Base-by-base conservation (phyloP, 2,113 vertebrate species). In the Podarcis muralis region DNA sequence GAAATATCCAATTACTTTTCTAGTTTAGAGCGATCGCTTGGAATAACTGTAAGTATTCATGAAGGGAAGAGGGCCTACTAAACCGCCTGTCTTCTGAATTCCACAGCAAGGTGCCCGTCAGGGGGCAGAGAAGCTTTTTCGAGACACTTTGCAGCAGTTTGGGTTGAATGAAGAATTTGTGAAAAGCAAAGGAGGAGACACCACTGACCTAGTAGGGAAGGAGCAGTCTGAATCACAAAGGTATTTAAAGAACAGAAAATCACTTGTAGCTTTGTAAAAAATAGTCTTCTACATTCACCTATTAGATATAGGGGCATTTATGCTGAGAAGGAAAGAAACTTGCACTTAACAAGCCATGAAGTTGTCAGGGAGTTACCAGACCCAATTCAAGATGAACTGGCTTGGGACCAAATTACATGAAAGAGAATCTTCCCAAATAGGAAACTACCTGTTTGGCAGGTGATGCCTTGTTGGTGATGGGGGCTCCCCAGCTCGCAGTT, bases 111-210 rank as follows among this genome's bases (percentile, higher is more conserved):
- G 96, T 88, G 98, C 98, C 62, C 96, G 96, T 88, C 97, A 94
- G 84, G 97, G 90, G 65, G 98, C 97, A 75, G 98, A 99, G 92
- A 97, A 95, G 86, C 94, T 85, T 13, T 99, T 98, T 93, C 98
- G 95, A 88, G 93, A 93, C 40, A 96, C 97, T 25, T 96, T 99
- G 87, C 95, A 93, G 93, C 96, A 97, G 91, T 97, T 92, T 0
- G 98, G 98, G 3, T 90, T 99, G 81, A 97, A 97, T 0, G 98
- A 99, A 95, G 96, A 97, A 62, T 99, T 99, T 94, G 97, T 99
- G 87, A 96, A 89, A 90, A 95, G 94, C 90, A 98, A 98, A 87
- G 98, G 97, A 87, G 91, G 94, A 88, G 91, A 86, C 40, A 59
- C 69, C 76, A 59, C 20, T 72, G 90, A 82, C 53, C 32, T 91